Evolutionary conservation across 2,113 vertebrate genomes (phyloP).

Genomic region (Phrynosoma platyrhinos): DNA sequence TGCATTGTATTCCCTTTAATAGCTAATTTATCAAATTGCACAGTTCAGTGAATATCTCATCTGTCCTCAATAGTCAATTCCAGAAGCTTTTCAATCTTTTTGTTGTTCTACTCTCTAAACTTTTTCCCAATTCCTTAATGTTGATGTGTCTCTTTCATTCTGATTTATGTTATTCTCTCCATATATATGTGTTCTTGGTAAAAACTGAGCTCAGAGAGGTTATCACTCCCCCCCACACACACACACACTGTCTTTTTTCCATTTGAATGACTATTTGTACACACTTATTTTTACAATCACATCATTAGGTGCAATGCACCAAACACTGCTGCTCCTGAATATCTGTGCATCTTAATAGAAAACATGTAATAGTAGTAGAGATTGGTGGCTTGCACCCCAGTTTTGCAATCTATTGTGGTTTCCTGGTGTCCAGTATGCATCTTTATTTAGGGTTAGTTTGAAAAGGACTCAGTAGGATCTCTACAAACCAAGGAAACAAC

Average conservation of each 20-base stretch:
- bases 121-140: not conserved
- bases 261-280: conserved; percentile 13
- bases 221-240: not conserved
- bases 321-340: not conserved
- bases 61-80: conserved; percentile 33
- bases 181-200: not conserved
- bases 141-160: not conserved
- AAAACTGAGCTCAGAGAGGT: not conserved
- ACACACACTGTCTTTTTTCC: not conserved
- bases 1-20: conserved; percentile 49
- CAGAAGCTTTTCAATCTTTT: conserved; percentile 45
- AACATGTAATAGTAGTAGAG: not conserved
- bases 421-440: not conserved
- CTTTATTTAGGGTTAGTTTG: not conserved
- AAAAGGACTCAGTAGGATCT: not conserved
- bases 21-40: conserved; percentile 52
- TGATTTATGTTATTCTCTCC: not conserved
- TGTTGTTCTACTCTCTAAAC: conserved; percentile 37
- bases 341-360: not conserved
- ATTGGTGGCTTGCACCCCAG: not conserved
- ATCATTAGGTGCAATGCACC: not conserved
- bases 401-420: not conserved
- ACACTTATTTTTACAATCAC: not conserved
- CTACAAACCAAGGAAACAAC: not conserved
- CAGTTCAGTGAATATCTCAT: conserved; percentile 50